Percentiles rank a stretch among this genome's conserved stretches.
Evolutionary conservation across 1,140 invertebrate species (phyloP).

Genomic region (Cataglyphis hispanica): DNA sequence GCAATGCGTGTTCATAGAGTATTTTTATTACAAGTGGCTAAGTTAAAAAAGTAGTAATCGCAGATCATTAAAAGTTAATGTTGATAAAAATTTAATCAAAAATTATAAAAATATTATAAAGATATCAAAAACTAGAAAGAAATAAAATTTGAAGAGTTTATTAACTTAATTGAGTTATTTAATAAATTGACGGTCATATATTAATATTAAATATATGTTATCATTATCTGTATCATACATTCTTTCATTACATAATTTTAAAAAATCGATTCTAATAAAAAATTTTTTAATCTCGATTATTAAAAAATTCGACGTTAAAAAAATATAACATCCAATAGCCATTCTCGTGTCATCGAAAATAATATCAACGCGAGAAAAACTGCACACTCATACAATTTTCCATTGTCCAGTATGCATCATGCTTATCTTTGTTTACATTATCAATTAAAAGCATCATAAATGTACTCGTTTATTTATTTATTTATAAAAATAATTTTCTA

Average conservation of each 20-base stretch:
- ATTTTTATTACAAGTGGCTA: background rate
- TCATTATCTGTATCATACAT: background rate
- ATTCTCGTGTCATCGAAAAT: background rate
- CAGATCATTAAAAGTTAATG: background rate
- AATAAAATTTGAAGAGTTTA: conserved; percentile 10
- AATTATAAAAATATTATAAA: background rate
- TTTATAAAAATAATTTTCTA: conserved; percentile 23
- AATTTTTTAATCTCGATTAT: background rate
- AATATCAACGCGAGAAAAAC: background rate
- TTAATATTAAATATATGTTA: background rate
- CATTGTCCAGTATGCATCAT: background rate
- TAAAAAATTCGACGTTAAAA: background rate
- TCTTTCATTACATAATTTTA: no score
- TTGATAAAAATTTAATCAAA: background rate
- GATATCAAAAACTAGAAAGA: background rate
- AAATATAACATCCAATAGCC: background rate
- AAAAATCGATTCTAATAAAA: background rate
- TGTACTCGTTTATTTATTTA: background rate
- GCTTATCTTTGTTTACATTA: background rate
- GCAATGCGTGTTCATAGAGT: no score
- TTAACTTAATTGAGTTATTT: background rate
- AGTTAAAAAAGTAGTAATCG: no score
- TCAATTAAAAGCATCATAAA: background rate
- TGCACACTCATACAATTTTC: background rate
- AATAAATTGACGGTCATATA: no score